Evolutionary conservation across 2,113 vertebrate genomes (phyloP).

Genomic region (Ginglymostoma cirratum): DNA sequence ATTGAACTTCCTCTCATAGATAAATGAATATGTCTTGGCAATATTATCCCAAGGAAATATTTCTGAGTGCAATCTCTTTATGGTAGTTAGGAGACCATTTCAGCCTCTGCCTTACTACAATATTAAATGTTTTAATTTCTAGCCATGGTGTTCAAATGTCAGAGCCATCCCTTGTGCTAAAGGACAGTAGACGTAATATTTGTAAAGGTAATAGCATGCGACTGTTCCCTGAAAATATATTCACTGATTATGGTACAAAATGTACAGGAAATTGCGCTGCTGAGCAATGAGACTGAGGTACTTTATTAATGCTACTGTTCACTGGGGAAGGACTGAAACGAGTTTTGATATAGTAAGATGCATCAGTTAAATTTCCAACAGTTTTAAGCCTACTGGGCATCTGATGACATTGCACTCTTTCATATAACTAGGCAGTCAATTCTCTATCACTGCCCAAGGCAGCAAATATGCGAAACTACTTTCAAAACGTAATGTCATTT

Average conservation of each 20-base stretch:
- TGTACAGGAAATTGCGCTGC: constrained; percentile 47
- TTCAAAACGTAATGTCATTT: constrained; percentile 42
- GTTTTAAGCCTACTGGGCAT: constrained; percentile 47
- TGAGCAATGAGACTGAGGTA: constrained; percentile 46
- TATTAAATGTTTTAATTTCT: constrained; percentile 46
- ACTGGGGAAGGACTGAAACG: constrained; percentile 44
- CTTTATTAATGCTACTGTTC: constrained; percentile 47
- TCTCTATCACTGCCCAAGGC: constrained; percentile 42
- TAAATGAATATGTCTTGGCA: constrained; percentile 45
- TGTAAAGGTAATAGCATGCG: constrained; percentile 45
- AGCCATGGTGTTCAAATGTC: constrained; percentile 42
- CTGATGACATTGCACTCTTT: constrained; percentile 43
- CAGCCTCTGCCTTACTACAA: constrained; percentile 44
- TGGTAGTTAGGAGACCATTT: constrained; percentile 41
- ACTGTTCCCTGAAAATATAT: constrained; percentile 45
- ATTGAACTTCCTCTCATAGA: constrained; percentile 42
- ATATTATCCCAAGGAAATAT: constrained; percentile 46
- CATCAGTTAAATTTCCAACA: constrained; percentile 48
- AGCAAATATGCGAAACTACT: constrained; percentile 43
- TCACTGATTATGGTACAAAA: constrained; percentile 49
- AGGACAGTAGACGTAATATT: constrained; percentile 42
- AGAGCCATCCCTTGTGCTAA: constrained; percentile 42
- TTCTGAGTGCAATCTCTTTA: constrained; percentile 41
- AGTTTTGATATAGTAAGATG: constrained; percentile 49
- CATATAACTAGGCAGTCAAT: constrained; percentile 43